A percentile compares a stretch with the other conserved stretches of the same genome.
These are phyloP conservation scores for Thyatira batis DNA, from an alignment of 2,888 invertebrate species.

Conservation along the genomic window DNA sequence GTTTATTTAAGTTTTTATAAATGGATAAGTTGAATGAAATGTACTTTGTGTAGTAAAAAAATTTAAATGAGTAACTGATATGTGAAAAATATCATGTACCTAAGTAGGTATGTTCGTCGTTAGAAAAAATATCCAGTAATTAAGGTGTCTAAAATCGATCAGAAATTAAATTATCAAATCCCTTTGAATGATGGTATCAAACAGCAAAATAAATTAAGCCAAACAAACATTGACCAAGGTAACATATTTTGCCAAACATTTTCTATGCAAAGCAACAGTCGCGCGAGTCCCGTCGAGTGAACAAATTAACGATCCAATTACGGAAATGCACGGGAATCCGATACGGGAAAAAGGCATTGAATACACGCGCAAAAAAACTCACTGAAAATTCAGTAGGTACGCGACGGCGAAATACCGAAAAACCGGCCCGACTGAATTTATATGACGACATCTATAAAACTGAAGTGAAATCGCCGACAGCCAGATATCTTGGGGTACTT, in stretches of 20 bases:
- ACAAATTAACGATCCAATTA: constrained; percentile 3
- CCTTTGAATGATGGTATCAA: not conserved
- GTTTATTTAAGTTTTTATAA: too few species aligned
- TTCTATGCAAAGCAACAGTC: not conserved
- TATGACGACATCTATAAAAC: constrained; percentile 43
- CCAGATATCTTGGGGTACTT: constrained; percentile 26
- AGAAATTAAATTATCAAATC: too few species aligned
- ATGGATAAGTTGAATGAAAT: too few species aligned
- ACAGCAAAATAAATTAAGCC: not conserved
- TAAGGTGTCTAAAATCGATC: too few species aligned
- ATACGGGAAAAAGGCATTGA: not conserved
- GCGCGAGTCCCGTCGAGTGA: not conserved
- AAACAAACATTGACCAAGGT: not conserved
- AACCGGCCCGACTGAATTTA: constrained; percentile 33
- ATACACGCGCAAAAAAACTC: constrained; percentile 8
- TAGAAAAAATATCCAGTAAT: too few species aligned
- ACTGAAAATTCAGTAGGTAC: constrained; percentile 15
- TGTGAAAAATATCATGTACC: too few species aligned
- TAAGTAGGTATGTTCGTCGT: too few species aligned
- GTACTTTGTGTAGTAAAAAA: too few species aligned
- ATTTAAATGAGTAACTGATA: too few species aligned
- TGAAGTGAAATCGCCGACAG: constrained; percentile 34
- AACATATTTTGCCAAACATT: not conserved
- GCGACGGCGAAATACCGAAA: constrained; percentile 16
- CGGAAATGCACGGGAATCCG: constrained; percentile 4